Evolutionary conservation across 2,113 vertebrate genomes (phyloP).

Genomic region (Orientallactaga bullata): DNA sequence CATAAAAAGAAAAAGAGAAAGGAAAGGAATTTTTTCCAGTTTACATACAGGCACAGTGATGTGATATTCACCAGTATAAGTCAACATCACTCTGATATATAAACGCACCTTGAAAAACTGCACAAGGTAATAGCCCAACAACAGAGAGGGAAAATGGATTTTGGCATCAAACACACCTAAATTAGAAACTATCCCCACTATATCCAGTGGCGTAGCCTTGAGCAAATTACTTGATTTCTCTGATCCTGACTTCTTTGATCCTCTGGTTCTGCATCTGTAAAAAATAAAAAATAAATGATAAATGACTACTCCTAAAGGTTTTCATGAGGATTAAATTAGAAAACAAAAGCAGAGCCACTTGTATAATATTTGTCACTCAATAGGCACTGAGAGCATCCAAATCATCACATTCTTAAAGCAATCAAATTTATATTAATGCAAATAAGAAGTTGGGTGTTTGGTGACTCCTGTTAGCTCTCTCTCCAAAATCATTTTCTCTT

Average conservation of each 20-base stretch:
- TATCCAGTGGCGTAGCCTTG: conserved; percentile 19
- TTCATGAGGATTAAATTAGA: conserved; percentile 46
- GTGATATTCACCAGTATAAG: conserved; percentile 9
- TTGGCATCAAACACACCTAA: background rate
- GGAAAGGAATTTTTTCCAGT: background rate
- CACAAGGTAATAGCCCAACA: background rate
- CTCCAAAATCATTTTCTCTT: background rate
- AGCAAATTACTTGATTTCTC: conserved; percentile 45
- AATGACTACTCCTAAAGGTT: conserved; percentile 20
- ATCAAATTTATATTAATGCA: conserved; percentile 21
- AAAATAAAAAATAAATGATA: conserved; percentile 48
- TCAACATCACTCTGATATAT: background rate
- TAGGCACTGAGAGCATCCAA: background rate
- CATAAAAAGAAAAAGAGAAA: background rate
- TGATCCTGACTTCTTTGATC: conserved; percentile 52
- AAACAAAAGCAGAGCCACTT: conserved; percentile 33
- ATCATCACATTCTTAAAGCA: conserved; percentile 43
- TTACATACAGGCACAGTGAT: background rate
- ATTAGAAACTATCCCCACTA: conserved; percentile 47
- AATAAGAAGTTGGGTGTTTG: conserved; percentile 5
- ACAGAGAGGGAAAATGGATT: background rate
- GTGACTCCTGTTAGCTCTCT: background rate
- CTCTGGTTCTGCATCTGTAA: conserved; percentile 26
- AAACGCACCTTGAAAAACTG: background rate
- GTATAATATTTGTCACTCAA: background rate